Conservation (phyloP, 2,113 vertebrate genomes). For the Cricetomys ansorgei region DNA sequence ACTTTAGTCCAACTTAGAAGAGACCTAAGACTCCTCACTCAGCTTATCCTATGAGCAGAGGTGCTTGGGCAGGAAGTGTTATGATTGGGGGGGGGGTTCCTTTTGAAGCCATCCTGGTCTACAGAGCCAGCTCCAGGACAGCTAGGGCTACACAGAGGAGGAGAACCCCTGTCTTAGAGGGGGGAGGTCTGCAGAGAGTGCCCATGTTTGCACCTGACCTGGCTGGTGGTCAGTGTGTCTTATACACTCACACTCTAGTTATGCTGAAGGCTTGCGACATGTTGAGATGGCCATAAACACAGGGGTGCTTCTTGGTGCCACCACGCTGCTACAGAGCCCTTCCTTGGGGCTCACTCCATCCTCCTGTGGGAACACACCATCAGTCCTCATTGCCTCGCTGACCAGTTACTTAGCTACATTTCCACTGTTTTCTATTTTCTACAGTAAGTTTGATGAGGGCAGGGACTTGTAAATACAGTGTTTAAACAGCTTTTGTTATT, state of each 20-base stretch:
- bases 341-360: background rate
- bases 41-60: background rate
- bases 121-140: background rate
- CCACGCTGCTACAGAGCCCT: background rate
- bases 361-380: background rate
- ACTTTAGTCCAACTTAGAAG: background rate
- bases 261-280: background rate
- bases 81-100: too few species aligned
- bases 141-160: background rate
- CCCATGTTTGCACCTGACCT: background rate
- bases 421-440: background rate
- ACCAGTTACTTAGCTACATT: background rate
- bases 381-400: background rate
- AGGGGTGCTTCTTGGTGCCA: background rate
- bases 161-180: background rate
- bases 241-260: background rate
- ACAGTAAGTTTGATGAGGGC: background rate
- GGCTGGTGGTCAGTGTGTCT: background rate
- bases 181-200: background rate
- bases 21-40: background rate
- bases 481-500: background rate
- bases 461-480: background rate
- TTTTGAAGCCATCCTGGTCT: background rate
- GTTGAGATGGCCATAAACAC: background rate
- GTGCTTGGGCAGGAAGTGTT: background rate